A percentile compares a stretch with the other conserved stretches of the same genome.
These are phyloP conservation scores for Chaenodraco wilsoni DNA, from an alignment of 2,797 vertebrate genomes.

Conservation along the genomic window DNA sequence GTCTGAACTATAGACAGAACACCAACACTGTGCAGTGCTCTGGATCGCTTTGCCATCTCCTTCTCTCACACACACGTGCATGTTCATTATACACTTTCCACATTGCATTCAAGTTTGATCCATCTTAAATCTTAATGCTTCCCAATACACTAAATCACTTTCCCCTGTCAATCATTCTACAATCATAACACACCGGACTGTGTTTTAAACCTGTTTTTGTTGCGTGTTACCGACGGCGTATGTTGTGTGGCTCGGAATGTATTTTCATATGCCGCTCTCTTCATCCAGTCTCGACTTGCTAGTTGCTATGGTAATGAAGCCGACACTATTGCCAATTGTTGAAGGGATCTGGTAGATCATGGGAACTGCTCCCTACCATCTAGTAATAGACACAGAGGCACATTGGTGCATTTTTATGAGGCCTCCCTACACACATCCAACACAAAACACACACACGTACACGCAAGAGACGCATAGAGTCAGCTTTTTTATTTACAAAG, in stretches of 20 bases:
- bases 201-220: slow-evolving; percentile 40
- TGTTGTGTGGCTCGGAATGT: slow-evolving; percentile 51
- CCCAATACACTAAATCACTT: background rate
- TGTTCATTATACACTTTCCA: slow-evolving; percentile 27
- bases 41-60: slow-evolving; percentile 39
- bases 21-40: slow-evolving; percentile 50
- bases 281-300: slow-evolving; percentile 72
- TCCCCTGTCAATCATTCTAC: slow-evolving; percentile 13
- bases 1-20: slow-evolving; percentile 69
- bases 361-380: slow-evolving; percentile 65
- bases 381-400: slow-evolving; percentile 52
- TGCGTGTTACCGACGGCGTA: slow-evolving; percentile 46
- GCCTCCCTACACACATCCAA: slow-evolving; percentile 31
- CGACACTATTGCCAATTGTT: slow-evolving; percentile 78
- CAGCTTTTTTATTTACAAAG: slow-evolving; percentile 56
- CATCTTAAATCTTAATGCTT: background rate
- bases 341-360: slow-evolving; percentile 80
- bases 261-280: slow-evolving; percentile 67
- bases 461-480: slow-evolving; percentile 37
- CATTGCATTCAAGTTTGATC: slow-evolving; percentile 36
- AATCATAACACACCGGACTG: slow-evolving; percentile 4
- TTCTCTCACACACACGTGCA: slow-evolving; percentile 32
- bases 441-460: slow-evolving; percentile 15
- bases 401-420: slow-evolving; percentile 58
- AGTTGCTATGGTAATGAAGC: slow-evolving; percentile 86